Conservation (phyloP, 2,797 vertebrate genomes). For the Neoniphon sammara region DNA sequence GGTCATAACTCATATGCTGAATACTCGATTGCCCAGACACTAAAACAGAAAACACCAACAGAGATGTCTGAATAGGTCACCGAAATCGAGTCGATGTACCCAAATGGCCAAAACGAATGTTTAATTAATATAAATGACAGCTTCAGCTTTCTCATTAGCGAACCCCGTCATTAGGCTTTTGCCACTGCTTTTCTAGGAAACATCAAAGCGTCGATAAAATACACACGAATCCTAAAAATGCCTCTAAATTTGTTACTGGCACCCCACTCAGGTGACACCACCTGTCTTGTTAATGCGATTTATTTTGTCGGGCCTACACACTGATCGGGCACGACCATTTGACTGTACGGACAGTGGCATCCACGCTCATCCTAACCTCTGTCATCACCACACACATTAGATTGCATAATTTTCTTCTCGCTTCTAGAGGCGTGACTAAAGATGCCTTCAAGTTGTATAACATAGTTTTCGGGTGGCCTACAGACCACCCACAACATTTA, state of each 20-base stretch:
- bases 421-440: slow-evolving; percentile 70
- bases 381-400: slow-evolving; percentile 32
- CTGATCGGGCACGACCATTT: neutral
- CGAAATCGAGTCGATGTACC: neutral
- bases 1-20: too few species aligned
- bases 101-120: neutral
- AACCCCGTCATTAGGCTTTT: neutral
- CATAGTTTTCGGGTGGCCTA: slow-evolving; percentile 17
- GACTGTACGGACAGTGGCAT: slow-evolving; percentile 24
- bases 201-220: slow-evolving; percentile 14
- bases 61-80: neutral
- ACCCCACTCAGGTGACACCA: too few species aligned
- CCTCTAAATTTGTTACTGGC: neutral
- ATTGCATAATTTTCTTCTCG: slow-evolving; percentile 72
- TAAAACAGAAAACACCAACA: neutral
- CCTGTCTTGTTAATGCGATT: neutral
- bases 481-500: slow-evolving; percentile 23
- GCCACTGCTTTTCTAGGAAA: slow-evolving; percentile 1
- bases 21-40: too few species aligned
- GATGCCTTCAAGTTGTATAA: slow-evolving; percentile 44
- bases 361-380: slow-evolving; percentile 24
- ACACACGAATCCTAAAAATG: slow-evolving; percentile 16
- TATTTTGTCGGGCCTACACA: neutral
- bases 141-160: neutral
- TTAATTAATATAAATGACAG: too few species aligned